A percentile compares a stretch with the other conserved stretches of the same genome.
Conservation (phyloP, 2,797 vertebrate species). For the Florisuga fusca region DNA sequence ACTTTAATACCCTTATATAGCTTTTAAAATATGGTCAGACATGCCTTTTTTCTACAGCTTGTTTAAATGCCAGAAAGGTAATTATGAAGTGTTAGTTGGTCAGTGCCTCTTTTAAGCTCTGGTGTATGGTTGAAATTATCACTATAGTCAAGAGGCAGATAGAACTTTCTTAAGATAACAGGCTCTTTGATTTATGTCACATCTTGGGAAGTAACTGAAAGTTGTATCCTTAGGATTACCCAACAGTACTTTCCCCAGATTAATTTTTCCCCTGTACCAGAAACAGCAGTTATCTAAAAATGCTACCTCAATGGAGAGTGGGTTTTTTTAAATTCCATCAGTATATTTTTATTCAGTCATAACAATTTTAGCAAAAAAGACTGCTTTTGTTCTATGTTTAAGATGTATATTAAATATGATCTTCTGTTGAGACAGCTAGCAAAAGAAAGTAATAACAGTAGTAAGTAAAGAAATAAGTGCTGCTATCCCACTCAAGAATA, state of each 20-base stretch:
- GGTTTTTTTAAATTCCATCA: neutral
- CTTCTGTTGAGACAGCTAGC: neutral
- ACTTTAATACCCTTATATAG: constrained; percentile 17
- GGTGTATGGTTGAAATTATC: constrained; percentile 44
- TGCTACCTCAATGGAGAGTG: neutral
- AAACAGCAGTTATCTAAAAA: neutral
- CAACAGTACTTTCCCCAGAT: neutral
- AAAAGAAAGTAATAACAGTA: neutral
- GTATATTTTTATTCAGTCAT: neutral
- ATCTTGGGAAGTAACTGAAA: neutral
- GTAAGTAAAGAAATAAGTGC: neutral
- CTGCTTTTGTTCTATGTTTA: neutral
- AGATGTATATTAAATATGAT: neutral
- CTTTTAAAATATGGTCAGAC: constrained; percentile 28
- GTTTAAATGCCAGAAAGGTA: constrained; percentile 55
- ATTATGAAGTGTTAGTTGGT: constrained; percentile 58
- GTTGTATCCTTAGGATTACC: neutral
- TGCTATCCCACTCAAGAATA: neutral
- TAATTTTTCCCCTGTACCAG: neutral
- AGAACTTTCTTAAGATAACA: constrained; percentile 34
- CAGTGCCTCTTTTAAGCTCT: constrained; percentile 29
- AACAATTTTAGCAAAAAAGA: neutral
- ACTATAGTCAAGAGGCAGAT: constrained; percentile 3
- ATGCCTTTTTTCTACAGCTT: constrained; percentile 4
- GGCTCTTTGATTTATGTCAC: neutral